Evolutionary conservation across 1,140 invertebrate genomes (phyloP), one percentile per base, ranked within the genome.

Genomic region (Eriosoma lanigerum): DNA sequence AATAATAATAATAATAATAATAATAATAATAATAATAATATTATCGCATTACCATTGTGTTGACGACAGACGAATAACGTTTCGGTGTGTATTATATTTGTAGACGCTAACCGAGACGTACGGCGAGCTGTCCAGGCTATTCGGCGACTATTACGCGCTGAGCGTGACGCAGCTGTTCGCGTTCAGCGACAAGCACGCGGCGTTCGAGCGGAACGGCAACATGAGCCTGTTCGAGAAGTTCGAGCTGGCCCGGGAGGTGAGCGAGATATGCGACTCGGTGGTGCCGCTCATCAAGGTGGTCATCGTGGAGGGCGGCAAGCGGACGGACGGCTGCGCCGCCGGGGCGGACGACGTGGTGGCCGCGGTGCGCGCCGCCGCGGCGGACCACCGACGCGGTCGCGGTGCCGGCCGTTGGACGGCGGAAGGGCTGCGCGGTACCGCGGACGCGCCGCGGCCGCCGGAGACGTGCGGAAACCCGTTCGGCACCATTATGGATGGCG

Each of bases 201-300:
- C 75, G 52, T 78, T 78, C 75, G 75, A 78, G 75, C 75, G 75
- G 15, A 78, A 62, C 75, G 75, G 75, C 12, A 78, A 78, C 75
- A 78, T 78, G 75, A 78, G 75, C 24, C 56, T 78, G 15, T 78
- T 78, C 56, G 75, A 78, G 44, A 78, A 78, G 38, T 78, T 78
- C 17, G 75, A 78, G 19, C 56, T 78, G 52, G 75, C 75, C 32
- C 32, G 56, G 5, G 75, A 78, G 44, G 56, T 78, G 32, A 78
- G 75, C 56, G 75, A 78, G 75, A 78, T 78, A 38, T 78, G 75
- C 38, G 75, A 78, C 75, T 78, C 75, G 21, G 56, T 78, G 56
- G 75, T 78, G 44, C 75, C 75, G 38, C 75, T 78, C 38, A 78
- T 78, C 56, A 78, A 78, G 56, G 75, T 78, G 21, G 75, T 78